phyloP scores from a whole-genome alignment of 2,888 invertebrate genomes.

The Drosophila neonasuta region DNA sequence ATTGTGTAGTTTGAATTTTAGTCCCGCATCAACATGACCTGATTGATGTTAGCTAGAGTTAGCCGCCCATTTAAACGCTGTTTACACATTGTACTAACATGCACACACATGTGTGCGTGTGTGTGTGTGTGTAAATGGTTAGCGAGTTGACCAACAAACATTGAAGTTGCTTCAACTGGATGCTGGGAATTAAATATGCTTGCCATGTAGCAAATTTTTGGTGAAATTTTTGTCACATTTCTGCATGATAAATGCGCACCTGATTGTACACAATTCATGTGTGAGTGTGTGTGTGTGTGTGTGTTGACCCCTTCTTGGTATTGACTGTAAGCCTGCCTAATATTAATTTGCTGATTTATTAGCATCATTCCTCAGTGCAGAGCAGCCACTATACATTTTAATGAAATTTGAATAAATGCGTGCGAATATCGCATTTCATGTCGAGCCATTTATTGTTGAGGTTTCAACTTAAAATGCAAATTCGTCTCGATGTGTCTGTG shows the following conservation, averaged over 20 bases:
- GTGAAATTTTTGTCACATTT: slow-evolving; percentile 25
- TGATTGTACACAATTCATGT: not conserved
- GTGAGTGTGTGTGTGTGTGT: slow-evolving; percentile 11
- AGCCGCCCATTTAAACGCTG: slow-evolving; percentile 49
- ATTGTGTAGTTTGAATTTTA: slow-evolving; percentile 4
- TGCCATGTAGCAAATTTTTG: slow-evolving; percentile 15
- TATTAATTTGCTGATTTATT: slow-evolving; percentile 74
- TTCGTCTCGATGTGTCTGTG: slow-evolving; percentile 10
- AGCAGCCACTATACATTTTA: slow-evolving; percentile 62
- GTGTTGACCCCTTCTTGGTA: slow-evolving; percentile 6
- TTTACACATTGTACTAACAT: slow-evolving; percentile 31
- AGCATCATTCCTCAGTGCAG: slow-evolving; percentile 44
- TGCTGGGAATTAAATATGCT: slow-evolving; percentile 25
- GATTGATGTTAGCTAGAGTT: slow-evolving; percentile 53
- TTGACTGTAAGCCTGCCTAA: slow-evolving; percentile 31
- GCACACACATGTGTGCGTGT: not conserved
- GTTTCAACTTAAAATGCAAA: slow-evolving; percentile 37
- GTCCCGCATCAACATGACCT: slow-evolving; percentile 57
- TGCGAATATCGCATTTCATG: slow-evolving; percentile 46
- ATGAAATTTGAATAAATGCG: slow-evolving; percentile 71
- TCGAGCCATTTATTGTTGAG: slow-evolving; percentile 36
- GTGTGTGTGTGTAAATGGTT: slow-evolving; percentile 16
- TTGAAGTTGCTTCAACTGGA: slow-evolving; percentile 18
- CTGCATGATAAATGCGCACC: slow-evolving; percentile 15
- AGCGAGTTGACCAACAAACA: slow-evolving; percentile 12